Conservation (phyloP, 2,797 vertebrate species). For the Thamnophis elegans region DNA sequence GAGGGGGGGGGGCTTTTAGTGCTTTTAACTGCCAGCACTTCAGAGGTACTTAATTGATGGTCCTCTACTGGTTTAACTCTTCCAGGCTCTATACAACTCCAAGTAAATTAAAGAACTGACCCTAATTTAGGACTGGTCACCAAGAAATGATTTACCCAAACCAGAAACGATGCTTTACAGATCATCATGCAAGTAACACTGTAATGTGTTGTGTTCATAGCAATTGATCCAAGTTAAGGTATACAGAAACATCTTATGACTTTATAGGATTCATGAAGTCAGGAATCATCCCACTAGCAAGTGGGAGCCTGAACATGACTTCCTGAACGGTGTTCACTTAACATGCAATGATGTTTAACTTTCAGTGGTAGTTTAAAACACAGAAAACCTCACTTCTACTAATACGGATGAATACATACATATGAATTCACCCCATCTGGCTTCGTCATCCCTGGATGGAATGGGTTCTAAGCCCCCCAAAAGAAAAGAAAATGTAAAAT, state of each 20-base stretch:
- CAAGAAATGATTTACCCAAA: not conserved
- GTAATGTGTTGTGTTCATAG: not conserved
- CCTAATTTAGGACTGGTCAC: conserved; percentile 39
- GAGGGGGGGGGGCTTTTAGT: conserved; percentile 36
- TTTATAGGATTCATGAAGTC: not conserved
- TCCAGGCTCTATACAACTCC: conserved; percentile 40
- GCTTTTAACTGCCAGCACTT: conserved; percentile 51
- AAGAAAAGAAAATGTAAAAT: not conserved
- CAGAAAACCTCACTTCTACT: not conserved
- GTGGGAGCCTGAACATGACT: not conserved
- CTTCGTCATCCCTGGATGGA: not conserved
- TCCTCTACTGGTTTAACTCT: conserved; percentile 37
- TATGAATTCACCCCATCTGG: not conserved
- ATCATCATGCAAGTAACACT: not conserved
- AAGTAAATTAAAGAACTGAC: conserved; percentile 31
- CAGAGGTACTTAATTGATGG: conserved; percentile 23
- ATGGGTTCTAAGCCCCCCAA: not conserved
- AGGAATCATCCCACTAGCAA: not conserved
- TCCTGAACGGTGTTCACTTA: not conserved
- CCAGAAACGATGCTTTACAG: not conserved
- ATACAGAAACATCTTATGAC: not conserved
- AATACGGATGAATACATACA: not conserved
- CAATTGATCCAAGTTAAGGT: not conserved
- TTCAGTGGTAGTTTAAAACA: not conserved
- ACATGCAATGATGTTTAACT: not conserved